phyloP scores from a whole-genome alignment of 2,113 vertebrate genomes.

The Tangachromis dhanisi region DNA sequence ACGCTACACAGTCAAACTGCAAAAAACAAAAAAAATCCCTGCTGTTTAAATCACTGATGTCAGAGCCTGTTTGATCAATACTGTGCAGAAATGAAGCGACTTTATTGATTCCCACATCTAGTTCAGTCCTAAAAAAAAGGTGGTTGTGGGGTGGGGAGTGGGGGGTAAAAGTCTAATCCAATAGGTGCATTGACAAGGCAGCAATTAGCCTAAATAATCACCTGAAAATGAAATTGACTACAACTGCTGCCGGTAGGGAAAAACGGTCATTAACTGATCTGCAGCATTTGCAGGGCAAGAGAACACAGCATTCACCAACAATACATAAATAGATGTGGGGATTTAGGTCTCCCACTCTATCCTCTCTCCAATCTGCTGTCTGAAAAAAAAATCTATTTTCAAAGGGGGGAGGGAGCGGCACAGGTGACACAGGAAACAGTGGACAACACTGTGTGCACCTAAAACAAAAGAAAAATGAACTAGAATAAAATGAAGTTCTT shows the following conservation, averaged over 20 bases:
- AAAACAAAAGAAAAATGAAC: not conserved
- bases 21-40: not conserved
- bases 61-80: not conserved
- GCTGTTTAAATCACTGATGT: not conserved
- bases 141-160: not conserved
- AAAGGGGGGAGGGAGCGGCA: not conserved
- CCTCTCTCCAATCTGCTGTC: constrained; percentile 53
- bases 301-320: constrained; percentile 38
- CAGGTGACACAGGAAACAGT: constrained; percentile 54
- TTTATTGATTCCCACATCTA: not conserved
- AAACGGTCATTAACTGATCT: constrained; percentile 16
- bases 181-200: constrained; percentile 23
- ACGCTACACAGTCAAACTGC: not conserved
- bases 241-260: constrained; percentile 9
- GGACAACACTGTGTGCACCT: constrained; percentile 8
- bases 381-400: constrained; percentile 28
- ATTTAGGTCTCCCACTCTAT: constrained; percentile 63
- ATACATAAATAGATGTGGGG: constrained; percentile 61
- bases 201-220: constrained; percentile 57
- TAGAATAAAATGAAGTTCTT: not conserved
- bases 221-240: constrained; percentile 43
- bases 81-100: not conserved
- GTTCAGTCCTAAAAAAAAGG: not conserved
- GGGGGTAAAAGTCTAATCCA: constrained; percentile 1
- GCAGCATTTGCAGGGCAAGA: constrained; percentile 47